Evolutionary conservation across 1,140 invertebrate species (phyloP).

Genomic region (Telenomus remus): DNA sequence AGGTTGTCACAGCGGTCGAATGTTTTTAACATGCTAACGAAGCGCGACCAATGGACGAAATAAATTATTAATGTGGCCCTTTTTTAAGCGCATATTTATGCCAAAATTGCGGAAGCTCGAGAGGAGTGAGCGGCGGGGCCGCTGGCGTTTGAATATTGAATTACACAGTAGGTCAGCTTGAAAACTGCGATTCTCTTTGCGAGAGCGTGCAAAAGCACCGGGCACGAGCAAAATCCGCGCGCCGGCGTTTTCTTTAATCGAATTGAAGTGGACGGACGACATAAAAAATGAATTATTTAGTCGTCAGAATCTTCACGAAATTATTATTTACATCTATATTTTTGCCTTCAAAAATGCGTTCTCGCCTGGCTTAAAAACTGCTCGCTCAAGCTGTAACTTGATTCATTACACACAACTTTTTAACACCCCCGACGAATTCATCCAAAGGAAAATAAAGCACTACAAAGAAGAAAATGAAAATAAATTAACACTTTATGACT

Average conservation of each 20-base stretch:
- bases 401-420: conserved; percentile 23
- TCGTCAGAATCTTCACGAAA: conserved; percentile 6
- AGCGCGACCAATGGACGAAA: conserved; percentile 20
- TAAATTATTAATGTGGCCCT: conserved; percentile 46
- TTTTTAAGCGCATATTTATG: conserved; percentile 47
- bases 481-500: neutral
- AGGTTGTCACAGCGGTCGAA: no score
- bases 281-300: conserved; percentile 33
- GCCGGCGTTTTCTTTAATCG: conserved; percentile 34
- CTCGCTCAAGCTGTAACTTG: neutral
- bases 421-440: conserved; percentile 2
- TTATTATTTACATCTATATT: conserved; percentile 39
- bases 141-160: conserved; percentile 50
- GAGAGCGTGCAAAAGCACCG: conserved; percentile 1
- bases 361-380: neutral
- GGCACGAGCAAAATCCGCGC: conserved; percentile 16
- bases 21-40: no score
- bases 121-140: conserved; percentile 27
- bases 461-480: conserved; percentile 10
- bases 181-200: conserved; percentile 37
- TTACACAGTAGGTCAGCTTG: conserved; percentile 45
- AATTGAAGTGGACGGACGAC: conserved; percentile 6
- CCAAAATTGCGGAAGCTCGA: conserved; percentile 34
- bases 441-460: conserved; percentile 7
- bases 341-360: conserved; percentile 1